Conservation (phyloP, 2,797 vertebrate species). For the Ctenopoma kingsleyae region DNA sequence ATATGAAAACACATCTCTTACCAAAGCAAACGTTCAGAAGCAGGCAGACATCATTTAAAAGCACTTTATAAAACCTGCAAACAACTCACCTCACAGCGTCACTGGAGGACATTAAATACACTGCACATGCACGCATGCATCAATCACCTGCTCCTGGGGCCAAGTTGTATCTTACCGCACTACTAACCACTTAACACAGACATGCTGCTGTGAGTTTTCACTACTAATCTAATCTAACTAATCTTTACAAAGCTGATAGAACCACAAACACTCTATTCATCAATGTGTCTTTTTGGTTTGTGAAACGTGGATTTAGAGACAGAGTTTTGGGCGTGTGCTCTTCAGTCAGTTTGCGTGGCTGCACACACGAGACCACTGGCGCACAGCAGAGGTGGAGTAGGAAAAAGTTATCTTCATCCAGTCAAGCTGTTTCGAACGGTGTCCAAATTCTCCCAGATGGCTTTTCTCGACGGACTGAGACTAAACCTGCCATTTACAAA, state of each 20-base stretch:
- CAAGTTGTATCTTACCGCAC: neutral
- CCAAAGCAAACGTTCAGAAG: conserved; percentile 46
- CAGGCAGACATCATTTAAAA: conserved; percentile 35
- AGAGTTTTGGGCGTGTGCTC: conserved; percentile 48
- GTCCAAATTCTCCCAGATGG: conserved; percentile 54
- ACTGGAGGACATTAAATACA: conserved; percentile 19
- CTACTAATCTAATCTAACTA: no score
- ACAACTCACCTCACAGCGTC: conserved; percentile 30
- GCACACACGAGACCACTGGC: conserved; percentile 31
- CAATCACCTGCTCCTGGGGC: conserved; percentile 15
- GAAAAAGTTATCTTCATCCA: conserved; percentile 58
- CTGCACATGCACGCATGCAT: neutral
- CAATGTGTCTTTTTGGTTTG: conserved; percentile 12
- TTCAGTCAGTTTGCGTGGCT: conserved; percentile 31
- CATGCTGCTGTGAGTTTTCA: neutral
- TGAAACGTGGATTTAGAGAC: conserved; percentile 7
- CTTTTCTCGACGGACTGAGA: conserved; percentile 33
- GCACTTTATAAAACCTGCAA: conserved; percentile 35
- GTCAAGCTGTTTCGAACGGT: conserved; percentile 60
- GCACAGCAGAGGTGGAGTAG: conserved; percentile 29
- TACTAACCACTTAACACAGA: conserved; percentile 14
- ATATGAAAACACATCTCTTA: conserved; percentile 24
- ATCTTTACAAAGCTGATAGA: conserved; percentile 4
- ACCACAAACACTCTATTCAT: conserved; percentile 30
- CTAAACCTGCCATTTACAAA: conserved; percentile 28